phyloP scores from a whole-genome alignment of 2,888 invertebrate genomes.

The Copidosoma aretas region DNA sequence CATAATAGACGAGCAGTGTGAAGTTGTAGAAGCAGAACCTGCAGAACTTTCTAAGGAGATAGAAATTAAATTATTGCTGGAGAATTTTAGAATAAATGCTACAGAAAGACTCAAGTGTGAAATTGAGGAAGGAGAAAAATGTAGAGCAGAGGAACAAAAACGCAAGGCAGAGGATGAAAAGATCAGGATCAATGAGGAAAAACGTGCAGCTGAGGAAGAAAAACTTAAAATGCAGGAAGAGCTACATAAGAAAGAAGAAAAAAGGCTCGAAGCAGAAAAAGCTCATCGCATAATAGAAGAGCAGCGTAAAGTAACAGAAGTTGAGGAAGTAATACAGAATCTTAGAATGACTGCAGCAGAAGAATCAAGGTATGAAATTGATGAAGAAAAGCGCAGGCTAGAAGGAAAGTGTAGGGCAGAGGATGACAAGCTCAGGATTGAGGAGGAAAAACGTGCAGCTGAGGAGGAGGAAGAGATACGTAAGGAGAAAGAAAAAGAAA shows the following conservation, averaged over 20 bases:
- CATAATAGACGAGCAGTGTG: too few relatives aligned
- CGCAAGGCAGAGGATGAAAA: background rate
- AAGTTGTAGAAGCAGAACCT: too few relatives aligned
- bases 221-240: background rate
- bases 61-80: too few relatives aligned
- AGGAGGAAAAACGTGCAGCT: too few relatives aligned
- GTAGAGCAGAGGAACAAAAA: background rate
- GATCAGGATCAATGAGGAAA: background rate
- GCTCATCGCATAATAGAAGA: background rate
- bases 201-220: background rate
- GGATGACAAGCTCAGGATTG: background rate
- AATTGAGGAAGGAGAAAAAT: background rate
- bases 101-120: too few relatives aligned
- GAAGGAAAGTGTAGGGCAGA: constrained; percentile 1
- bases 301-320: background rate
- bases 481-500: too few relatives aligned
- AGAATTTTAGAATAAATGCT: too few relatives aligned
- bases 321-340: too few relatives aligned
- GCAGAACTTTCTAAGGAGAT: too few relatives aligned
- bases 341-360: too few relatives aligned
- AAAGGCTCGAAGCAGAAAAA: background rate
- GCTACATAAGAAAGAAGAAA: background rate
- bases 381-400: background rate
- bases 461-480: background rate
- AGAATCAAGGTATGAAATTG: too few relatives aligned